Evolutionary conservation across 2,797 vertebrate genomes (phyloP).

Genomic region (Onychomys leucogaster): DNA sequence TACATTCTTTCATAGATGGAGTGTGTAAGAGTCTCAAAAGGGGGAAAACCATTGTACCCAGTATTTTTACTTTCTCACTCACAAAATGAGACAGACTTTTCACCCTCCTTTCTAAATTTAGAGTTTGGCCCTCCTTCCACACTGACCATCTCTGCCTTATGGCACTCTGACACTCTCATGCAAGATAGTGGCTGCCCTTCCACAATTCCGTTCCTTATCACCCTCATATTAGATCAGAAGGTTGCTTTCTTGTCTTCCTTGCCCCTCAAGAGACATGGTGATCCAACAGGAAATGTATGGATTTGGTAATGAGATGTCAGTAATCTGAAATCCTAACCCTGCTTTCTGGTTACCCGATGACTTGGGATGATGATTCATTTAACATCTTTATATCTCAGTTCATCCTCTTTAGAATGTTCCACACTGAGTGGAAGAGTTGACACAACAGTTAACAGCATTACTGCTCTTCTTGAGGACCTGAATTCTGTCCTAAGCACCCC

Average conservation of each 20-base stretch:
- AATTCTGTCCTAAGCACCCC: background rate
- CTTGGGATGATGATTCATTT: background rate
- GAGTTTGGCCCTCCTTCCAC: background rate
- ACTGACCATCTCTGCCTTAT: no score
- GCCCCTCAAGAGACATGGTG: background rate
- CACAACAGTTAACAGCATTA: background rate
- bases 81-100: background rate
- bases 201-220: background rate
- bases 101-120: background rate
- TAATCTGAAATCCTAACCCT: constrained; percentile 15
- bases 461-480: background rate
- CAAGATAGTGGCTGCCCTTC: fast-evolving
- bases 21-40: background rate
- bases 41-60: background rate
- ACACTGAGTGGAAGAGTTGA: background rate
- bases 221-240: background rate
- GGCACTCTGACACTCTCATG: background rate
- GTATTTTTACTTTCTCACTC: background rate
- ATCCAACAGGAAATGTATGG: background rate
- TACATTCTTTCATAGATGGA: background rate
- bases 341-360: background rate
- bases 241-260: background rate
- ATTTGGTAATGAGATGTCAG: background rate
- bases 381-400: background rate
- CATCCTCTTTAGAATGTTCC: background rate